A percentile compares a stretch with the other conserved stretches of the same genome.
phyloP scores from a whole-genome alignment of 2,888 invertebrate species.

The Pristionchus japonicus region DNA sequence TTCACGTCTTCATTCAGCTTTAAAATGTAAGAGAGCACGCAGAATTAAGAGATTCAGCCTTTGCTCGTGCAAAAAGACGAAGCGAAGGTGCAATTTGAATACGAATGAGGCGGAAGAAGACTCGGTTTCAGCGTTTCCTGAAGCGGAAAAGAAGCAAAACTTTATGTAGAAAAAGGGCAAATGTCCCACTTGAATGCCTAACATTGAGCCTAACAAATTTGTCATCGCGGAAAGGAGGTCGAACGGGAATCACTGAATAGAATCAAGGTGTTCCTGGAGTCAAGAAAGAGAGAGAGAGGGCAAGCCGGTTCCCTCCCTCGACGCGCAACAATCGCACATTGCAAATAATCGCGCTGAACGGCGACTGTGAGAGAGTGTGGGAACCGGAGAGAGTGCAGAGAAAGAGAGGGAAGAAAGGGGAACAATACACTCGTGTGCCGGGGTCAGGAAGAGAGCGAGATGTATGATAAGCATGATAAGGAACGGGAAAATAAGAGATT shows the following conservation, averaged over 20 bases:
- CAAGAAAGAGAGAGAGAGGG: not conserved
- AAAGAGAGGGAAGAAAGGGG: not conserved
- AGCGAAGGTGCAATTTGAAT: not conserved
- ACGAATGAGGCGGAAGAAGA: not conserved
- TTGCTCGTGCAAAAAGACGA: too few relatives aligned
- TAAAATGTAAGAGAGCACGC: not conserved
- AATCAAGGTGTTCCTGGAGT: not conserved
- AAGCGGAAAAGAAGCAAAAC: too few relatives aligned
- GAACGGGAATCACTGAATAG: not conserved
- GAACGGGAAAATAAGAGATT: not conserved
- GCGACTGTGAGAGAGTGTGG: not conserved
- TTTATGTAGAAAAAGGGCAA: too few relatives aligned
- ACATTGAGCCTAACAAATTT: too few relatives aligned
- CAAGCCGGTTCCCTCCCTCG: not conserved
- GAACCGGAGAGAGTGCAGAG: not conserved
- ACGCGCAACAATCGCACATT: slow-evolving; percentile 4
- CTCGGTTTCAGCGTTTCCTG: not conserved
- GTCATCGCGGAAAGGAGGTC: not conserved
- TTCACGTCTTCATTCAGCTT: not conserved
- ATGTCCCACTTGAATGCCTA: too few relatives aligned
- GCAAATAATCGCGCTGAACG: slow-evolving; percentile 9
- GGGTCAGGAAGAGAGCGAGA: not conserved
- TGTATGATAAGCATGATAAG: too few relatives aligned
- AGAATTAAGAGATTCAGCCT: not conserved
- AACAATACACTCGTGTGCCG: not conserved